Evolutionary conservation across 2,113 vertebrate species (phyloP).

Genomic region (Corvus hawaiiensis): DNA sequence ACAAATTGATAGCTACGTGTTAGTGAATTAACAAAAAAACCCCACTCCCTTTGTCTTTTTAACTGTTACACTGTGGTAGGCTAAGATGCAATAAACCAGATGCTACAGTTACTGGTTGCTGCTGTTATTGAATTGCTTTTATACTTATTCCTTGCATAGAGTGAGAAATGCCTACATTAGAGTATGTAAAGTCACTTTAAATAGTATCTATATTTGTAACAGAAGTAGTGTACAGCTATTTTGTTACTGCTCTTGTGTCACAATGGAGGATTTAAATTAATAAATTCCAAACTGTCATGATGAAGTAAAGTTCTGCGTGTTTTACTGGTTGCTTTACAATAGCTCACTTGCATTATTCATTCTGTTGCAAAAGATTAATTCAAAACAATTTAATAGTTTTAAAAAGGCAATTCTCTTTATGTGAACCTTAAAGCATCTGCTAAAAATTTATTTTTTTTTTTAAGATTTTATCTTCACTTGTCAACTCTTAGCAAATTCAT

Average conservation of each 20-base stretch:
- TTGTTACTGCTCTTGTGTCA: slow-evolving; percentile 63
- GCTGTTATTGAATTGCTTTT: slow-evolving; percentile 55
- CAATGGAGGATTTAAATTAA: slow-evolving; percentile 57
- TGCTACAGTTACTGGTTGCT: slow-evolving; percentile 52
- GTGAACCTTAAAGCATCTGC: not conserved
- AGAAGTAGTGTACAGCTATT: slow-evolving; percentile 72
- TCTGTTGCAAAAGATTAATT: not conserved
- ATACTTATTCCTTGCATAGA: slow-evolving; percentile 56
- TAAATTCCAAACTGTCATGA: slow-evolving; percentile 51
- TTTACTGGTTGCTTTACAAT: not conserved
- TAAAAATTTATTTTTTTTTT: not conserved
- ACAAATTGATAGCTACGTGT: slow-evolving; percentile 26
- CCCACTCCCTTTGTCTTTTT: not conserved
- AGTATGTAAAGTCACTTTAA: slow-evolving; percentile 66
- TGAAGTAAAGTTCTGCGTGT: slow-evolving; percentile 18
- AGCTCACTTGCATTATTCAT: not conserved
- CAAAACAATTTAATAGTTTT: not conserved
- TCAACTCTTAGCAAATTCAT: not conserved
- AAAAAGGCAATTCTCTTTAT: not conserved
- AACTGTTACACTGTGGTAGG: slow-evolving; percentile 48
- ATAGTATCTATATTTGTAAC: slow-evolving; percentile 74
- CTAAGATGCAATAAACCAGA: slow-evolving; percentile 28
- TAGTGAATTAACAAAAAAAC: slow-evolving; percentile 16
- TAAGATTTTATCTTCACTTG: not conserved
- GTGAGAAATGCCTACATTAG: slow-evolving; percentile 53